Conservation (phyloP, 2,888 invertebrate genomes). For the Seladonia tumulorum region DNA sequence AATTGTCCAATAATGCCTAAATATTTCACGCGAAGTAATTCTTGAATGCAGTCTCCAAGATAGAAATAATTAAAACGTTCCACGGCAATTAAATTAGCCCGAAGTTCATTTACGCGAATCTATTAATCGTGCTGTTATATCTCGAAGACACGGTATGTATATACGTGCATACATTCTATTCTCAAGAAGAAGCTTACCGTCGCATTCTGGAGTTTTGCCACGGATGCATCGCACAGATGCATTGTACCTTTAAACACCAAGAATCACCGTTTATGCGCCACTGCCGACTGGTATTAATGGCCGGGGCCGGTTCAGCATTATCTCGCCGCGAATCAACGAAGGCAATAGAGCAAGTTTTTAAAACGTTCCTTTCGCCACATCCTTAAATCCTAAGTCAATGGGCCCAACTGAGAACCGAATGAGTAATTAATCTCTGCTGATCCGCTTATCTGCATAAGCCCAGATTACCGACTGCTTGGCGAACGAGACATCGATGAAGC, state of each 20-base stretch:
- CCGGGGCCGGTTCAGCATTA: background rate
- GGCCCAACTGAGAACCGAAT: conserved; percentile 73
- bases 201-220: conserved; percentile 33
- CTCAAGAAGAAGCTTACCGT: background rate
- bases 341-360: background rate
- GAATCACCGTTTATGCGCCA: conserved; percentile 2
- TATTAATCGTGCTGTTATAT: background rate
- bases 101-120: background rate
- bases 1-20: no score
- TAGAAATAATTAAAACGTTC: background rate
- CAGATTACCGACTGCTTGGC: conserved; percentile 75
- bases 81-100: background rate
- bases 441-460: conserved; percentile 79
- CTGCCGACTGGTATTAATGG: background rate
- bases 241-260: conserved; percentile 19
- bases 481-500: conserved; percentile 71
- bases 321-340: conserved; percentile 5
- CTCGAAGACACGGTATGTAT: background rate
- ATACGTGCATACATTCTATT: background rate
- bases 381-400: conserved; percentile 67
- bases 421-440: conserved; percentile 79
- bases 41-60: background rate
- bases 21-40: background rate
- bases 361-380: conserved; percentile 1
- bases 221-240: background rate